Evolutionary conservation across 2,888 invertebrate genomes (phyloP).

Genomic region (Itoplectis maculator): DNA sequence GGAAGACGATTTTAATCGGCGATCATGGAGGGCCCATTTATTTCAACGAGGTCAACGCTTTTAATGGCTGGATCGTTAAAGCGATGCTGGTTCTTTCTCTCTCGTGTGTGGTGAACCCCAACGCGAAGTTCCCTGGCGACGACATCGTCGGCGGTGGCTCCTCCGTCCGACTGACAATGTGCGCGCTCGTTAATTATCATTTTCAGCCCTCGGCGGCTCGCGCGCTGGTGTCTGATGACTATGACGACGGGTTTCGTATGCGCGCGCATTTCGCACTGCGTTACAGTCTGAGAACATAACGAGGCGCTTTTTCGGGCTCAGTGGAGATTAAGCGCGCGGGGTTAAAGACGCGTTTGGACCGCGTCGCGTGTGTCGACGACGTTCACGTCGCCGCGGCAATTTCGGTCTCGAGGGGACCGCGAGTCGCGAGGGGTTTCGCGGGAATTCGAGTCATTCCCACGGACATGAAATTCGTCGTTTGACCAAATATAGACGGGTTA

Average conservation of each 20-base stretch:
- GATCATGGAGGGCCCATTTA: conserved; percentile 41
- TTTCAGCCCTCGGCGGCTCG: conserved; percentile 57
- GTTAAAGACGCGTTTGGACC: conserved; percentile 48
- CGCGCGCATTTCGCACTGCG: conserved; percentile 3
- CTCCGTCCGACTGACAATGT: conserved; percentile 26
- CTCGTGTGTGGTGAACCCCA: conserved; percentile 1
- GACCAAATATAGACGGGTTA: conserved; percentile 36
- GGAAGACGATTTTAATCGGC: conserved; percentile 64
- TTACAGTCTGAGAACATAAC: conserved; percentile 57
- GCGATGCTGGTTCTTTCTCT: conserved; percentile 50
- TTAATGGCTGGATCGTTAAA: conserved; percentile 70
- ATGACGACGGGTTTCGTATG: conserved; percentile 10
- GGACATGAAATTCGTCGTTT: conserved; percentile 40
- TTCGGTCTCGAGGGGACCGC: conserved; percentile 10
- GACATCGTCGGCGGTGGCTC: conserved; percentile 36
- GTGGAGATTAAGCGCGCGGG: conserved; percentile 23
- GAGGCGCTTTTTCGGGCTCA: conserved; percentile 46
- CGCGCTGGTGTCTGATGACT: conserved; percentile 13
- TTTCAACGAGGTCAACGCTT: conserved; percentile 68
- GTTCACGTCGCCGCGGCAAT: conserved; percentile 33
- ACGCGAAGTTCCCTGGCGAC: conserved; percentile 34
- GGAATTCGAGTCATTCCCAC: conserved; percentile 53
- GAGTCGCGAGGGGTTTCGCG: conserved; percentile 38
- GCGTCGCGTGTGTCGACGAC: conserved; percentile 43
- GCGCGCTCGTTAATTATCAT: conserved; percentile 73